Conservation (phyloP, 2,888 invertebrate species). For the Caenorhabditis becei region DNA sequence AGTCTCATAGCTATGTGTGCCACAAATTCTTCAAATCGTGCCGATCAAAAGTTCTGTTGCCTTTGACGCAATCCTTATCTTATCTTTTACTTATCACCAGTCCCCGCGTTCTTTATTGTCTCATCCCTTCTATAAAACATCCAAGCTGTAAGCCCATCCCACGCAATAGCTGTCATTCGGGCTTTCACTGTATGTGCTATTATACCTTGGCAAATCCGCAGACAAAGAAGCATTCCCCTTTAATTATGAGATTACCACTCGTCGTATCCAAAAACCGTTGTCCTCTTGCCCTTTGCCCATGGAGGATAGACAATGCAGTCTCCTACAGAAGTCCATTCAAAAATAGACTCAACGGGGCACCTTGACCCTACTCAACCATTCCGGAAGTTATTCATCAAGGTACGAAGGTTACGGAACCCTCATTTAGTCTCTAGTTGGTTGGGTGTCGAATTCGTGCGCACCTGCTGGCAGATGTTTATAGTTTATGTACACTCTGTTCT, state of each 20-base stretch:
- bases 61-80: neutral
- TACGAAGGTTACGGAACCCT: neutral
- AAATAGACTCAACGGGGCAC: neutral
- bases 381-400: slow-evolving; percentile 4
- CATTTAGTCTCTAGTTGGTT: neutral
- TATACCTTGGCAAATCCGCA: neutral
- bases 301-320: neutral
- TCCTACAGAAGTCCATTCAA: neutral
- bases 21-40: neutral
- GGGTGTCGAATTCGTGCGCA: neutral
- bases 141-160: neutral
- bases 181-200: neutral
- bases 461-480: neutral
- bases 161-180: neutral
- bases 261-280: neutral
- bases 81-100: neutral
- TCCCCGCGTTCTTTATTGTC: neutral
- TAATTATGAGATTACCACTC: neutral
- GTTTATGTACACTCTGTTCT: neutral
- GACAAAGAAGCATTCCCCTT: neutral
- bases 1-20: neutral
- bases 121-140: neutral
- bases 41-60: neutral
- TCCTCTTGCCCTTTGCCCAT: no score
- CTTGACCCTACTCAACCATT: neutral